These are phyloP conservation scores for Camelus dromedarius DNA, from an alignment of 2,113 vertebrate species.

Conservation along the genomic window DNA sequence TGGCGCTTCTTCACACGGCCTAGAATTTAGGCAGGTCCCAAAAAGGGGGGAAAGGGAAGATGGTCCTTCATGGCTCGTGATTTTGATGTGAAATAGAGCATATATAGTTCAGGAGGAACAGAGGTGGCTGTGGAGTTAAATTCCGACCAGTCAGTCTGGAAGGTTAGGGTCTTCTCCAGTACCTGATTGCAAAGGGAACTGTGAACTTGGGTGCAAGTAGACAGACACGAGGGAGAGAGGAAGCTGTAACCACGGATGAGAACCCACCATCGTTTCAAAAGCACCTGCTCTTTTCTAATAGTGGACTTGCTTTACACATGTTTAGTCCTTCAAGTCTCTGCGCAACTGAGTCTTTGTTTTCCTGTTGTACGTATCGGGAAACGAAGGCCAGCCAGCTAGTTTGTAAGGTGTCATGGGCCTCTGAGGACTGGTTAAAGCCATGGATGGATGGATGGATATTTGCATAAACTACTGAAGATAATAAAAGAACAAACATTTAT, in stretches of 20 bases:
- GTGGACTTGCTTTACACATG: not conserved
- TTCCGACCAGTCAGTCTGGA: not conserved
- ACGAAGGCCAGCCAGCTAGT: not conserved
- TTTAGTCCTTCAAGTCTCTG: not conserved
- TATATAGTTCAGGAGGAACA: not conserved
- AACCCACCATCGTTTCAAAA: not conserved
- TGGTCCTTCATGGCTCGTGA: not conserved
- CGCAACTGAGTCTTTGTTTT: not conserved
- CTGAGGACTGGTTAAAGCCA: not conserved
- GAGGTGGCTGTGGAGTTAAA: not conserved
- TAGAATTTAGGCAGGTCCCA: not conserved
- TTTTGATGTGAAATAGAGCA: not conserved
- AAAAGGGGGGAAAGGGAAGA: not conserved
- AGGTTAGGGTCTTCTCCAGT: not conserved
- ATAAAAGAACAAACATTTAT: not conserved
- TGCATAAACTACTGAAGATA: slow-evolving; percentile 10
- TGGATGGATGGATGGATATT: not conserved
- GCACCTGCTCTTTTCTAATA: not conserved
- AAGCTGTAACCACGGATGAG: not conserved
- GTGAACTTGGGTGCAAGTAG: not conserved
- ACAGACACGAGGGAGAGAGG: not conserved
- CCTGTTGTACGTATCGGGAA: not conserved
- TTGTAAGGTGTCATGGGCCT: not conserved
- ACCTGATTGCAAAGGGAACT: not conserved
- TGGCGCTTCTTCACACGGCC: not conserved